Evolutionary conservation across 2,888 invertebrate species (phyloP), one percentile per base, ranked within the genome.

Genomic region (Physocephala rufipes): DNA sequence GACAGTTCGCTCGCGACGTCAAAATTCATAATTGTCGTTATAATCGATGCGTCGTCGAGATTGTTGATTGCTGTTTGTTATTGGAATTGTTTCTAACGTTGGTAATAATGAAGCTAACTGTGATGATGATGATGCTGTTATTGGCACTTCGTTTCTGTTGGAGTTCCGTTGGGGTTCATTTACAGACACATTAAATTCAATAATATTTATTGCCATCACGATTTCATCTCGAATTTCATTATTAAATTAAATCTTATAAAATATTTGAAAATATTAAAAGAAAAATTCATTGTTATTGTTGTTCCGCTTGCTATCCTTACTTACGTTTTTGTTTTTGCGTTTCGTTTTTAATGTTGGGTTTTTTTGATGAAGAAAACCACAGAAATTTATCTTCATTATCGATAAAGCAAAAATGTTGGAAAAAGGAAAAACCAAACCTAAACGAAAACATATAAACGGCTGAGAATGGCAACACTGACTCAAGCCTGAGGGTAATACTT

Each of bases 371-470:
- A 21, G 13, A 49, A 49, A 19, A 49, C 24, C 63, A 45, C 24
- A 21, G 49, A 63, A 63, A 47, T 63, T 63, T 24, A 49, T 63
- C 63, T 63, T 49, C 63, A 26, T 63, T 63, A 63, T n/a, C 26
- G 12, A 63, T 24, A 28, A 15, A 2, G 19, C n/a, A 36, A 4
- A 36, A 36, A 36, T n/a, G n/a, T n/a, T n/a, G n/a, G n/a, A 36
- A 36, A 36, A 36, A 36, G 9, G 9, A 36, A 36, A 36, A 36
- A 36, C 9, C 9, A 36, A 36, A 7, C 36, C n/a, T n/a, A n/a
- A 61, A 61, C 49, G 30, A 26, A 28, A 59, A 51, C n/a, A n/a
- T n/a, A n/a, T n/a, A n/a, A n/a, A n/a, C n/a, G n/a, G n/a, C n/a
- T n/a, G n/a, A n/a, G n/a, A n/a, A n/a, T n/a, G n/a, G 49, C 26